Base-by-base conservation (phyloP, 2,797 vertebrate species). In the Betta splendens region DNA sequence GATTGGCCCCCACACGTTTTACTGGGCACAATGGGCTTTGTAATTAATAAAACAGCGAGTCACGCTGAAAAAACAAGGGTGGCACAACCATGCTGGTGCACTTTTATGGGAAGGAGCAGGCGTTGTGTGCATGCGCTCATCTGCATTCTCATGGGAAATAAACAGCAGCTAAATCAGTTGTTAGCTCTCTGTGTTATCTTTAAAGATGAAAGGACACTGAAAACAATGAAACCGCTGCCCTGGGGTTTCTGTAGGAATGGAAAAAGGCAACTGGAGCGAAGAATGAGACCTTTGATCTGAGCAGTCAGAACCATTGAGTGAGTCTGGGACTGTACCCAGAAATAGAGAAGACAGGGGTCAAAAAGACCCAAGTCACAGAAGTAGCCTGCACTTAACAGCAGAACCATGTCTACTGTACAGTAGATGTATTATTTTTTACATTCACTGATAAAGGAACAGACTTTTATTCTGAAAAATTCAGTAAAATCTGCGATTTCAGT, bases 261-360 rank as follows among this genome's bases (percentile, higher is more conserved):
- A 63, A 66, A 73, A 85, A 79, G 77, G 66, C 63, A 82, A 82
- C 72, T 75, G 69, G 68, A 83, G 81, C 59, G 50, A 75, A 84
- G 77, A 85, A 86, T 76, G 84, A 87, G 81, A 86, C 79, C 79
- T 90, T 90, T 90, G 84, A 90, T 89, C 79, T 63, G 48, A 54
- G 81, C 70, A 76, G 72, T 75, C 66, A 58, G 68, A 68, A 75
- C 74, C 73, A 66, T 79, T 67, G 72, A 85, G 75, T 77, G 51
- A 56, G 68, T 70, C 79, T 72, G 68, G 70, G 66, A 49, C 63
- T 47, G 59, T 43, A 79, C 77, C 71, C 67, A 79, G 76, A 85
- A 80, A 78, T 62, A 77, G 72, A 82, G 69, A 64, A 78, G 69
- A 80, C 68, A 58, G 49, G 64, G 72, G 79, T 80, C 58, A 72